Evolutionary conservation across 2,888 invertebrate genomes (phyloP).

Genomic region (Gandaritis pyraliata): DNA sequence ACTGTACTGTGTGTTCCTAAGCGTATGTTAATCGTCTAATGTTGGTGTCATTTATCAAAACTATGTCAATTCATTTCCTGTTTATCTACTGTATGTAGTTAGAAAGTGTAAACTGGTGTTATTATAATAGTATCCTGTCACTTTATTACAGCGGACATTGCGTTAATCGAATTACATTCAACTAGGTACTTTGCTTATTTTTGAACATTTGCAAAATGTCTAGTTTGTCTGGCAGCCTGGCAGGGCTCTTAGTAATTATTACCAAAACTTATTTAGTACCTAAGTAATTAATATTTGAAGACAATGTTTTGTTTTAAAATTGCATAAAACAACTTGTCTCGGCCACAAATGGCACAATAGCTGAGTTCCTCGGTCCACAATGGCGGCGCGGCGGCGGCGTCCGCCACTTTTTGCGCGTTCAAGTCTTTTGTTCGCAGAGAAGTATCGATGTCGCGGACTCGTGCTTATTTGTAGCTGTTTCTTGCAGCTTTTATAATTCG

Average conservation of each 20-base stretch:
- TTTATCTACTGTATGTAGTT: not conserved
- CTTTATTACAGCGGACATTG: not conserved
- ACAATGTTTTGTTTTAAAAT: too few species aligned
- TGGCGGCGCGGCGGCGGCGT: constrained; percentile 10
- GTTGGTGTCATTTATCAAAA: not conserved
- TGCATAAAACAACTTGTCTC: too few species aligned
- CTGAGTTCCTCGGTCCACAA: not conserved
- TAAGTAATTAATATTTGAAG: too few species aligned
- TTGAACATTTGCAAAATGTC: too few species aligned
- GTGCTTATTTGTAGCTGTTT: constrained; percentile 12
- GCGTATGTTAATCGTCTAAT: too few species aligned
- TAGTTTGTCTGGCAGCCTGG: too few species aligned
- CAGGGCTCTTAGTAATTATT: too few species aligned
- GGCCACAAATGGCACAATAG: too few species aligned
- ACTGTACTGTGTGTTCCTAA: too few species aligned
- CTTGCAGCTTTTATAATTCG: not conserved
- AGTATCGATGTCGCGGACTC: constrained; percentile 8
- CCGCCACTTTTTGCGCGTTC: constrained; percentile 44
- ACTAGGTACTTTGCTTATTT: too few species aligned
- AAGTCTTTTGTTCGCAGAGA: constrained; percentile 54
- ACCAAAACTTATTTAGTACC: too few species aligned
- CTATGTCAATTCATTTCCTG: constrained; percentile 23
- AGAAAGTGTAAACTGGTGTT: constrained; percentile 22
- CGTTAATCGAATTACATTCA: too few species aligned
- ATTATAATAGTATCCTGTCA: constrained; percentile 17